phyloP scores from a whole-genome alignment of 2,888 invertebrate species.

The Didymodactylos carnosus region DNA sequence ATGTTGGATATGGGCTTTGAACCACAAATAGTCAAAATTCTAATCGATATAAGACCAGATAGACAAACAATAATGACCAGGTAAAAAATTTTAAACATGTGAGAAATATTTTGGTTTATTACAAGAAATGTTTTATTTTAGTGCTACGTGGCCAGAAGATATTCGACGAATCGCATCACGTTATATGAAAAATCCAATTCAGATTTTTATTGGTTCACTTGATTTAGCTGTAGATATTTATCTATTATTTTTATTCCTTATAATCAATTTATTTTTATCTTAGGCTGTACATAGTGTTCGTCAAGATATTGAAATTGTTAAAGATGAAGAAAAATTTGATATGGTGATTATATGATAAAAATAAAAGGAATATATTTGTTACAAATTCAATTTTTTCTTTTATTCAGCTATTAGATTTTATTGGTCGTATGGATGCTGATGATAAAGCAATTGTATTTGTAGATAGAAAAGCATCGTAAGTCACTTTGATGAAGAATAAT shows the following conservation, averaged over 20 bases:
- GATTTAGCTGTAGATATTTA: slow-evolving; percentile 48
- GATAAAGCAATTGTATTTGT: slow-evolving; percentile 79
- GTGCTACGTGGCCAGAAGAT: slow-evolving; percentile 77
- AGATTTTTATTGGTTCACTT: slow-evolving; percentile 60
- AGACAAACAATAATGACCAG: slow-evolving; percentile 79
- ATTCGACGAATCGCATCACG: slow-evolving; percentile 62
- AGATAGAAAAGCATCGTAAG: slow-evolving; percentile 52
- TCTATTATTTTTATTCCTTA: neutral
- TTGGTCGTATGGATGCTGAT: slow-evolving; percentile 46
- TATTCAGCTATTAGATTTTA: slow-evolving; percentile 47
- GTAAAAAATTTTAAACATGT: slow-evolving; percentile 37
- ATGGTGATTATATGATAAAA: slow-evolving; percentile 36
- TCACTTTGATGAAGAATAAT: slow-evolving; percentile 9
- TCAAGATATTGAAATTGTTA: slow-evolving; percentile 39
- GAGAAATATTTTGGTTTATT: neutral
- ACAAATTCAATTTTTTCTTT: slow-evolving; percentile 8
- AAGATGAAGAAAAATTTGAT: slow-evolving; percentile 50
- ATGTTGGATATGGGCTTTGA: slow-evolving; percentile 44
- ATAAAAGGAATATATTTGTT: neutral
- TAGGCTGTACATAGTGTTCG: slow-evolving; percentile 11
- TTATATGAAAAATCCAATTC: slow-evolving; percentile 70
- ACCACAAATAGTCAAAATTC: slow-evolving; percentile 41
- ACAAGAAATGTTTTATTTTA: slow-evolving; percentile 23
- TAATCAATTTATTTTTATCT: neutral
- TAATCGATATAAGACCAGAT: slow-evolving; percentile 44